Conservation (phyloP, 2,888 invertebrate genomes). For the Drosophila monieri region DNA sequence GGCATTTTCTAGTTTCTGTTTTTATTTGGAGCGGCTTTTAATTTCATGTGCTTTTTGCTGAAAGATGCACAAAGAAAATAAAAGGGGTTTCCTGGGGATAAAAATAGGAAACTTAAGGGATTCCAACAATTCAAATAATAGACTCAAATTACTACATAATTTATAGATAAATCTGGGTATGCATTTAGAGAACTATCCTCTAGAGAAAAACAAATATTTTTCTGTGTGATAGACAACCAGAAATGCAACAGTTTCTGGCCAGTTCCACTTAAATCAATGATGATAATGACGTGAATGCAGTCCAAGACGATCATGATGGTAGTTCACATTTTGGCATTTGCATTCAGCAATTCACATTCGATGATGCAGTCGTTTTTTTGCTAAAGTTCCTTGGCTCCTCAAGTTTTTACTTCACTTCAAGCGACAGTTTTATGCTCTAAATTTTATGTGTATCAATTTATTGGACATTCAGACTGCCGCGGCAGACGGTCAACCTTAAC, state of each 20-base stretch:
- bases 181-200: neutral
- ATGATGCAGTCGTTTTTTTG: conserved; percentile 40
- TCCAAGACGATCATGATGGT: conserved; percentile 46
- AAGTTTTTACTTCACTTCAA: conserved; percentile 37
- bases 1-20: conserved; percentile 27
- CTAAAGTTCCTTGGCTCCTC: neutral
- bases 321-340: conserved; percentile 78
- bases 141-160: no score
- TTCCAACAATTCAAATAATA: no score
- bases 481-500: conserved; percentile 76
- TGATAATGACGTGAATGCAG: conserved; percentile 43
- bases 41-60: conserved; percentile 55
- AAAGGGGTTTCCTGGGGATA: neutral
- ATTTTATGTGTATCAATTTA: conserved; percentile 71
- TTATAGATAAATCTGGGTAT: no score
- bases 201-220: neutral
- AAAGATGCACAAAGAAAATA: neutral
- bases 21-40: conserved; percentile 37
- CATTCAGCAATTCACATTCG: conserved; percentile 59
- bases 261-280: conserved; percentile 69
- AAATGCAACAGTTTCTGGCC: conserved; percentile 66
- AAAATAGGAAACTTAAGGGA: neutral
- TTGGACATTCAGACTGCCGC: conserved; percentile 29
- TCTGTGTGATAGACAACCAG: conserved; percentile 27
- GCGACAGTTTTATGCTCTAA: conserved; percentile 77